Base-by-base conservation (phyloP, 2,888 invertebrate genomes). In the Parnassius glacialis region DNA sequence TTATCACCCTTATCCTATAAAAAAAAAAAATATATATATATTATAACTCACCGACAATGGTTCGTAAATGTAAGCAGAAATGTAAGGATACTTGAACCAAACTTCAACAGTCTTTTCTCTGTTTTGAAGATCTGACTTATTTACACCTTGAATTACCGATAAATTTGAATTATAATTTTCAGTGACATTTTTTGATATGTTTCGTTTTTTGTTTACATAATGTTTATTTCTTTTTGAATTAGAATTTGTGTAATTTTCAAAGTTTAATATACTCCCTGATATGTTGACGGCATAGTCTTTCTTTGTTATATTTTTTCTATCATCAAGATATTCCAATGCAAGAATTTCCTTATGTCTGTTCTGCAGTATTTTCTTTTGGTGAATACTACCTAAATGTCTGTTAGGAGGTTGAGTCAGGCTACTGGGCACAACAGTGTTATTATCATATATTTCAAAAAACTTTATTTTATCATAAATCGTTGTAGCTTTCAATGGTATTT, bases 371-470 rank as follows among this genome's bases (percentile, higher is more conserved):
- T 57, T 50, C 9, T 20, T n/a, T 10, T 57, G 42, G 16, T 13
- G 2, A 53, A 20, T 10, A 42, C 10, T 16, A 41, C 34, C 34
- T 34, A 34, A 34, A 7, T 5, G 34, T 34, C 34, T 34, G 34
- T 34, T 34, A 34, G 7, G 34, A 34, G 7, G 7, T 34, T 34
- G 34, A 7, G 34, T 34, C 34, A 34, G 34, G 34, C 34, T 34
- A 34, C 41, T 41, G 16, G 48, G 13, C 34, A 54, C 44, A 9
- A 59, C 43, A 16, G 89, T 87, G 51, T 79, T 68, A 52, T 73
- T 79, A 59, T 90, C 89, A 66, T 90, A 87, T 11, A 84, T 72
- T 75, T 90, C 89, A 64, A 90, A 90, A 69, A 90, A 90, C 63
- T 81, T 89, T 12, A 90, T 81, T 78, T 76, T 87, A 57, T 89